These are phyloP conservation scores for Ibycter americanus DNA, from an alignment of 2,797 vertebrate species.

Conservation along the genomic window DNA sequence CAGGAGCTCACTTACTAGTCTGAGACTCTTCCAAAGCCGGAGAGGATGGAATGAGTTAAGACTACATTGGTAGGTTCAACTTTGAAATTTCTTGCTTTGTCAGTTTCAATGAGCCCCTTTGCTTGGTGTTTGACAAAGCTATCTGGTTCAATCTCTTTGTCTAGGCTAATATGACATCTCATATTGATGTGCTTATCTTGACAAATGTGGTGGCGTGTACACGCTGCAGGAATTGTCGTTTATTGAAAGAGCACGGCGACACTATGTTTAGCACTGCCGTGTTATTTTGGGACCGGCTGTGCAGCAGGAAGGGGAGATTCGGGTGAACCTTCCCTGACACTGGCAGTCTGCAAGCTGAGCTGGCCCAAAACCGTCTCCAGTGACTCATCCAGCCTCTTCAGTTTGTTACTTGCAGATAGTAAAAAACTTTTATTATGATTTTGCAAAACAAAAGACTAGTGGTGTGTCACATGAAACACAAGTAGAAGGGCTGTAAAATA, in stretches of 20 bases:
- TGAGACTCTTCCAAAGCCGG: neutral
- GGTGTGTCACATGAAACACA: neutral
- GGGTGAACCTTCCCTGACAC: neutral
- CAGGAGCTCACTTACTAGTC: neutral
- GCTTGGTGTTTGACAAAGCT: constrained; percentile 48
- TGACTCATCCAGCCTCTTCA: neutral
- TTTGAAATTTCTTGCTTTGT: constrained; percentile 52
- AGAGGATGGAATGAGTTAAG: constrained; percentile 3
- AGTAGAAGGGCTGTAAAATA: neutral
- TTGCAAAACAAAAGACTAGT: constrained; percentile 15
- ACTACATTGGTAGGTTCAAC: neutral
- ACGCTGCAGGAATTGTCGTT: neutral
- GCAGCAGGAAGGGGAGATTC: neutral
- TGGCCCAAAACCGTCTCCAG: neutral
- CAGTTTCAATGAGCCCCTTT: constrained; percentile 65
- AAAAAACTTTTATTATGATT: neutral
- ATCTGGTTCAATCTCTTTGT: constrained; percentile 53
- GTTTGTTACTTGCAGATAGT: neutral
- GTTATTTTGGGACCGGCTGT: neutral
- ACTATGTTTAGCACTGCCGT: neutral
- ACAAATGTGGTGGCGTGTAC: constrained; percentile 34
- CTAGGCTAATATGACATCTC: constrained; percentile 46
- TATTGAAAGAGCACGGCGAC: constrained; percentile 7
- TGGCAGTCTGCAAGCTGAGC: neutral
- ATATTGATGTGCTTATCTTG: constrained; percentile 53